Evolutionary conservation across 1,140 invertebrate species (phyloP).

Genomic region (Platyscapa corneri): DNA sequence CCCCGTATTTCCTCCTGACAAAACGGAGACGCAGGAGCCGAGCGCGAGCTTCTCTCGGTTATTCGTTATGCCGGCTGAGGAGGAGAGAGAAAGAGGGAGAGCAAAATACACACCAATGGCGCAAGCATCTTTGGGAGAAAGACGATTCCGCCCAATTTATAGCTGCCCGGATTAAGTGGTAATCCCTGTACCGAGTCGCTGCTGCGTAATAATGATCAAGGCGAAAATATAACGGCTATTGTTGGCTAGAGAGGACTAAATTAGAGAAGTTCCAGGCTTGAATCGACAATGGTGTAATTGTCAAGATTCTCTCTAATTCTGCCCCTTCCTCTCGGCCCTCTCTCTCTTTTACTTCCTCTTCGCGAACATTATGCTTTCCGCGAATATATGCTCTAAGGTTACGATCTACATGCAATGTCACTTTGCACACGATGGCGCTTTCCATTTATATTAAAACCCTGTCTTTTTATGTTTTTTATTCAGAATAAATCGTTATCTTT

Average conservation of each 20-base stretch:
- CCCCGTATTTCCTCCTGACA: not conserved
- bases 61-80: no score
- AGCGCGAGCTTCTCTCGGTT: not conserved
- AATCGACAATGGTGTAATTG: conserved; percentile 40
- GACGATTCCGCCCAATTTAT: conserved; percentile 54
- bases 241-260: conserved; percentile 49
- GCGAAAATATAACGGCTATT: conserved; percentile 53
- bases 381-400: not conserved
- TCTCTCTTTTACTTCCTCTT: not conserved
- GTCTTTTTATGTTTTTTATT: not conserved
- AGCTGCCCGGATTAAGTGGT: conserved; percentile 52
- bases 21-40: not conserved
- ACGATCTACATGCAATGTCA: conserved; percentile 37
- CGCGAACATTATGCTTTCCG: not conserved
- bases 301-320: conserved; percentile 24
- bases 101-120: not conserved
- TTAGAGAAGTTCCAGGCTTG: conserved; percentile 46
- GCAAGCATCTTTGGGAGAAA: not conserved
- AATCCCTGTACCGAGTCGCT: conserved; percentile 37
- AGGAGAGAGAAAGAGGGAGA: no score
- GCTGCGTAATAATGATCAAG: conserved; percentile 53
- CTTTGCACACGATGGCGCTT: conserved; percentile 33
- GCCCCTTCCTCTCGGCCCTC: not conserved
- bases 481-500: not conserved
- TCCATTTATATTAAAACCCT: conserved; percentile 9